A percentile compares a stretch with the other conserved stretches of the same genome.
These are phyloP conservation scores for Peromyscus leucopus DNA, from an alignment of 2,113 vertebrate species.

Conservation along the genomic window DNA sequence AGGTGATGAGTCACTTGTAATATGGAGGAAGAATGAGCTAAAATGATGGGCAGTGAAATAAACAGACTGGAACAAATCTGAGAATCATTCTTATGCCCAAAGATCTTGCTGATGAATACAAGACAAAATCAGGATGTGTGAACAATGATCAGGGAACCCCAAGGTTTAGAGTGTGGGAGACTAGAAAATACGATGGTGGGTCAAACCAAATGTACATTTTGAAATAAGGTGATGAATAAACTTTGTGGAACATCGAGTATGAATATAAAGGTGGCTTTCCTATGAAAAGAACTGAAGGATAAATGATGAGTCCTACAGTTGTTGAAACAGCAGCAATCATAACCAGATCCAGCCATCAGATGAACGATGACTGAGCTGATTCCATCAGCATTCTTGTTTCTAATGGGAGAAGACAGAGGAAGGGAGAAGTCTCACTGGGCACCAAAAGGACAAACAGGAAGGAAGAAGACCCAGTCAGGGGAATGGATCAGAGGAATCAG, in stretches of 20 bases:
- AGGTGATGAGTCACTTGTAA: neutral
- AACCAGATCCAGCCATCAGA: neutral
- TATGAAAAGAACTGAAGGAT: neutral
- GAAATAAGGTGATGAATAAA: neutral
- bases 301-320: neutral
- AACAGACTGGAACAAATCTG: neutral
- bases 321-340: neutral
- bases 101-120: neutral
- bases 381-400: neutral
- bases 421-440: neutral
- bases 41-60: neutral
- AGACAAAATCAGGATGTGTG: neutral
- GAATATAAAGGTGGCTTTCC: neutral
- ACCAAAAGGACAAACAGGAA: neutral
- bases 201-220: neutral
- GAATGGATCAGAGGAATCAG: neutral
- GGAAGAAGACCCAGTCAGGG: neutral
- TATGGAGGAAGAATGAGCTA: slow-evolving; percentile 4
- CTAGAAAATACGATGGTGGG: neutral
- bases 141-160: neutral
- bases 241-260: neutral
- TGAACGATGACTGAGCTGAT: neutral
- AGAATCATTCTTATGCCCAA: neutral
- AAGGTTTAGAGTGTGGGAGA: neutral
- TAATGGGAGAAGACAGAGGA: neutral